Conservation (phyloP, 2,113 vertebrate species). For the Xenus cinereus region DNA sequence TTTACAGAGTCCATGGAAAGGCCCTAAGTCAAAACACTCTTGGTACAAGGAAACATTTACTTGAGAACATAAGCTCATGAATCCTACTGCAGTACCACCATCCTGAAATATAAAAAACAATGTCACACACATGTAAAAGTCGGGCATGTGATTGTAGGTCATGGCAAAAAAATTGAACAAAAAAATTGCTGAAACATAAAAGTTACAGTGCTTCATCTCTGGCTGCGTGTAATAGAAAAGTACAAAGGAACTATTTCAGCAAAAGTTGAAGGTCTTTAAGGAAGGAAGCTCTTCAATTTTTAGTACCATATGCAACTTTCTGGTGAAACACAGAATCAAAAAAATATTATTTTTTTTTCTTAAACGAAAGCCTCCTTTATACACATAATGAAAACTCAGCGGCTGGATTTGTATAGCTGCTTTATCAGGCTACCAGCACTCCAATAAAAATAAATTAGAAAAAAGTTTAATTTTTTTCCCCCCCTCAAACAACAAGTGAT, state of each 20-base stretch:
- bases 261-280: background rate
- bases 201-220: background rate
- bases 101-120: slow-evolving; percentile 73
- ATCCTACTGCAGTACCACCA: slow-evolving; percentile 77
- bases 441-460: slow-evolving; percentile 5
- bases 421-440: slow-evolving; percentile 58
- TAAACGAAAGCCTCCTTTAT: slow-evolving; percentile 14
- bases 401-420: slow-evolving; percentile 58
- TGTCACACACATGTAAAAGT: accelerated
- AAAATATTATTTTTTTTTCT: background rate
- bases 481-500: slow-evolving; percentile 69
- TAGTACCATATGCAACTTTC: background rate
- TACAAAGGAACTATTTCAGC: background rate
- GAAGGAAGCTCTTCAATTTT: background rate
- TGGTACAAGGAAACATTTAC: slow-evolving; percentile 77
- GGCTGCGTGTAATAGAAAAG: background rate
- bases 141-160: background rate
- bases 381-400: slow-evolving; percentile 10
- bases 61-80: slow-evolving; percentile 79
- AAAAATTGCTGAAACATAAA: background rate
- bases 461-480: background rate
- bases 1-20: slow-evolving; percentile 79
- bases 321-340: background rate
- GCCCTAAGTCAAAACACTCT: slow-evolving; percentile 79
- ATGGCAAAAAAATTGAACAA: background rate